Conservation (phyloP, 2,797 vertebrate genomes). For the Liasis olivaceus region DNA sequence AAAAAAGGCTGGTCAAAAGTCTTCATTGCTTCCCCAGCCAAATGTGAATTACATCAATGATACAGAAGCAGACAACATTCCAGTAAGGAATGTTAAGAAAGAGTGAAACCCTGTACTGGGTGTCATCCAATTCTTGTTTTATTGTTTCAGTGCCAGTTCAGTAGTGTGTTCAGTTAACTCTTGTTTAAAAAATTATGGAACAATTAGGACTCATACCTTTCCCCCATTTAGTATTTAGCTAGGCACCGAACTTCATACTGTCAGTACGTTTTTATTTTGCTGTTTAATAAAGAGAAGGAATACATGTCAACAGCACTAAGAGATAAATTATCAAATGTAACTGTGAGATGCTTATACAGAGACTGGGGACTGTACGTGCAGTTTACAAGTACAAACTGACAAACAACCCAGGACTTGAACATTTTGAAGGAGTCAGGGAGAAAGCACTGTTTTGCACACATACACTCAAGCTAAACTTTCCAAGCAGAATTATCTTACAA, state of each 20-base stretch:
- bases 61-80: not conserved
- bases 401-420: not conserved
- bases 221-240: not conserved
- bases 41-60: not conserved
- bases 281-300: no score
- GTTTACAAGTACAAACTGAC: not conserved
- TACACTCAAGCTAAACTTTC: not conserved
- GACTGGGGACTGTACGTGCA: not conserved
- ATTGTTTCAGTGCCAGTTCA: not conserved
- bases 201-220: not conserved
- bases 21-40: not conserved
- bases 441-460: no score
- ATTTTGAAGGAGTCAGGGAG: not conserved
- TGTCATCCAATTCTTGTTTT: not conserved
- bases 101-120: not conserved
- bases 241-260: not conserved
- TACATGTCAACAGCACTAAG: not conserved
- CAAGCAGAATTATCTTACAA: not conserved
- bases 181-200: not conserved
- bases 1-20: not conserved
- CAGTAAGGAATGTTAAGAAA: not conserved
- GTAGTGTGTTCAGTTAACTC: not conserved
- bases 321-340: not conserved
- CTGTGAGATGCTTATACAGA: not conserved
- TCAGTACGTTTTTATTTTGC: not conserved